These are phyloP conservation scores for Odobenus rosmarus DNA, from an alignment of 2,113 vertebrate genomes.

Conservation along the genomic window DNA sequence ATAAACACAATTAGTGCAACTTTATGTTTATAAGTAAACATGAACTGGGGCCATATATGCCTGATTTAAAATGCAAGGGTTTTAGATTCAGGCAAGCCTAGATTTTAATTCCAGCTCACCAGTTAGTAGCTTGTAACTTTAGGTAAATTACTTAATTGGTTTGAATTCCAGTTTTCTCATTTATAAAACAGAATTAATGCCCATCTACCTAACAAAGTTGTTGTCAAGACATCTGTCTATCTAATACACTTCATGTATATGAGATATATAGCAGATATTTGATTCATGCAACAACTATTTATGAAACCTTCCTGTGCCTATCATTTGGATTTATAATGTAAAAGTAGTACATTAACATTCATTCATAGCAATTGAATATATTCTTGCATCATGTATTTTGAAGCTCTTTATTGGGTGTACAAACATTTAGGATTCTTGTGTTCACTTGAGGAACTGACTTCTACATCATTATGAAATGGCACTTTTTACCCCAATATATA, in stretches of 20 bases:
- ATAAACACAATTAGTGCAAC: not conserved
- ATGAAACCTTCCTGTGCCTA: not conserved
- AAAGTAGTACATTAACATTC: not conserved
- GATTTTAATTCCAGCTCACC: not conserved
- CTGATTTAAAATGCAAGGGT: not conserved
- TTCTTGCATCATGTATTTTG: not conserved
- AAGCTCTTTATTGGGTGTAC: not conserved
- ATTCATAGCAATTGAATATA: not conserved
- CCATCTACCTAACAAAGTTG: not conserved
- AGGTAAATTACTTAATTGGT: not conserved
- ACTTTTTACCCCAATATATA: not conserved
- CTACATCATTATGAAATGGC: not conserved
- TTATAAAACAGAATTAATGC: not conserved
- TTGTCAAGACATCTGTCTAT: not conserved
- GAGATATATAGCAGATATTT: not conserved
- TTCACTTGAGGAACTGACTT: not conserved
- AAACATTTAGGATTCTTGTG: not conserved
- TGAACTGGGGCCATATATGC: not conserved
- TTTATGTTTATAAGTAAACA: not conserved
- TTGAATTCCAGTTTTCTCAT: not conserved
- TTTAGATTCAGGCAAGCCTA: not conserved
- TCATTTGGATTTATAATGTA: not conserved
- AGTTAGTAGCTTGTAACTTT: not conserved
- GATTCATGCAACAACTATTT: not conserved
- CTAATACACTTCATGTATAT: not conserved